Conservation (phyloP, 2,797 vertebrate species). For the Ambastaia sidthimunki region DNA sequence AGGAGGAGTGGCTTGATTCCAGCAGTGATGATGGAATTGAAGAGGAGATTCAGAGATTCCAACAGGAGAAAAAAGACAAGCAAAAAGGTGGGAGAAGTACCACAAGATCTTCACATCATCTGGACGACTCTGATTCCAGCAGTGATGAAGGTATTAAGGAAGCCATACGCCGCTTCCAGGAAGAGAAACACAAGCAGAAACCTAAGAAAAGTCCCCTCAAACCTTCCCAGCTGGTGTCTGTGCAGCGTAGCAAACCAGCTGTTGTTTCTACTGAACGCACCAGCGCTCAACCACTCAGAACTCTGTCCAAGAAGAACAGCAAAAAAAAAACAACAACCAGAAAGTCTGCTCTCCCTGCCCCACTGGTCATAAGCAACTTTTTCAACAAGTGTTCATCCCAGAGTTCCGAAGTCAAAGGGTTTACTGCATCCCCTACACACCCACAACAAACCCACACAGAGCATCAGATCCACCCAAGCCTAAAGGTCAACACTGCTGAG, state of each 20-base stretch:
- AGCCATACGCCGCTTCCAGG: constrained; percentile 91
- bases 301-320: constrained; percentile 61
- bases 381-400: constrained; percentile 59
- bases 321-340: constrained; percentile 81
- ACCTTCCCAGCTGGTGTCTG: constrained; percentile 59
- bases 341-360: constrained; percentile 58
- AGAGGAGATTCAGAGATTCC: constrained; percentile 86
- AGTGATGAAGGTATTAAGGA: constrained; percentile 97
- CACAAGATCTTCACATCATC: constrained; percentile 17
- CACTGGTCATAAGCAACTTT: constrained; percentile 43
- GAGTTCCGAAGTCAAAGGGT: constrained; percentile 63
- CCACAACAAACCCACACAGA: constrained; percentile 63
- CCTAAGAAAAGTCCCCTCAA: constrained; percentile 67
- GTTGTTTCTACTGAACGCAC: constrained; percentile 57
- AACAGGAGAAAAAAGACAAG: constrained; percentile 78
- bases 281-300: constrained; percentile 69
- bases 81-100: constrained; percentile 25
- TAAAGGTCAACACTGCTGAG: constrained; percentile 87
- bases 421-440: constrained; percentile 63
- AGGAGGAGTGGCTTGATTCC: constrained; percentile 73
- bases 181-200: constrained; percentile 85
- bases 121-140: constrained; percentile 81
- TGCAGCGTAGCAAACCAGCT: constrained; percentile 52
- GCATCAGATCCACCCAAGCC: constrained; percentile 56
- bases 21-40: constrained; percentile 85